phyloP scores from a whole-genome alignment of 2,113 vertebrate genomes.

The Poeciliopsis prolifica region DNA sequence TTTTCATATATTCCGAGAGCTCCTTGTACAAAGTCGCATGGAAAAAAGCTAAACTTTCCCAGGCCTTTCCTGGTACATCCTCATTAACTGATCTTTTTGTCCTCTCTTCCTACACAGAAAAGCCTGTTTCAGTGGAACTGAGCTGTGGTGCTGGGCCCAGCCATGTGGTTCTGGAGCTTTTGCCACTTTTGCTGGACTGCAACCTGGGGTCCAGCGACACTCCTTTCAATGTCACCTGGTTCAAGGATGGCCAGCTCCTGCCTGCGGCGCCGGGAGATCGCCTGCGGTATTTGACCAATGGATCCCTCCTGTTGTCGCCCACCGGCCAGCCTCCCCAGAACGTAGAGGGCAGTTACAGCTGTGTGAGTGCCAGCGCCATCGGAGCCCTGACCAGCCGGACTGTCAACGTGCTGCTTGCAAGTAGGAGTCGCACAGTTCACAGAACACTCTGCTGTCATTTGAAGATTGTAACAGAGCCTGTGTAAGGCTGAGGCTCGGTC shows the following conservation, averaged over 20 bases:
- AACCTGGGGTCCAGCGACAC: slow-evolving; percentile 80
- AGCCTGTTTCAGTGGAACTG: slow-evolving; percentile 85
- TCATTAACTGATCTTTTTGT: not conserved
- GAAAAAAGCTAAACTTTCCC: not conserved
- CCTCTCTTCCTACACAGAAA: slow-evolving; percentile 78
- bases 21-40: too few species aligned
- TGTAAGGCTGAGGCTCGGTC: too few species aligned
- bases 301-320: slow-evolving; percentile 84
- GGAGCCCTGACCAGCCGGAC: slow-evolving; percentile 90
- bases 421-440: slow-evolving; percentile 79
- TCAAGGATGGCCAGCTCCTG: slow-evolving; percentile 81
- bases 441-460: not conserved
- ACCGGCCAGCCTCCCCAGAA: slow-evolving; percentile 47
- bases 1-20: not conserved
- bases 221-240: slow-evolving; percentile 87
- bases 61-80: not conserved
- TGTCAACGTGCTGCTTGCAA: slow-evolving; percentile 84
- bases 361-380: slow-evolving; percentile 81
- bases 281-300: slow-evolving; percentile 83
- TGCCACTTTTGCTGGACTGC: slow-evolving; percentile 86
- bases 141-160: slow-evolving; percentile 88
- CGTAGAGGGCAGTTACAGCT: slow-evolving; percentile 90
- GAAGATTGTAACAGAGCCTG: not conserved
- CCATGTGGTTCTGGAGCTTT: slow-evolving; percentile 85
- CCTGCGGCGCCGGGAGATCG: slow-evolving; percentile 74